These are phyloP conservation scores for Apis cerana DNA, from an alignment of 1,140 invertebrate species.

Conservation along the genomic window DNA sequence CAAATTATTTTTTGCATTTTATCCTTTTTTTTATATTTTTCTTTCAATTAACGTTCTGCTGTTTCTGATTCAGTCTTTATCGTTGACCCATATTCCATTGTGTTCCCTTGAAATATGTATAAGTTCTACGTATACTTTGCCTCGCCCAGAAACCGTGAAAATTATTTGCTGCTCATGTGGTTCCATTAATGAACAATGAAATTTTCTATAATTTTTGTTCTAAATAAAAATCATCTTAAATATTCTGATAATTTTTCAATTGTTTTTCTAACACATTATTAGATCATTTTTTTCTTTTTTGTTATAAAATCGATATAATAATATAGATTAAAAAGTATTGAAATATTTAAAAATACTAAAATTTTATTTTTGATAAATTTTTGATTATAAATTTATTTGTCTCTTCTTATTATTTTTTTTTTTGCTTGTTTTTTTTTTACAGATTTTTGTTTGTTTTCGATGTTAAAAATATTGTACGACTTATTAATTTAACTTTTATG, in stretches of 20 bases:
- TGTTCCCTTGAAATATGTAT: neutral
- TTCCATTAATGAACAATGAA: too few species aligned
- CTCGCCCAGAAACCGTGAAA: neutral
- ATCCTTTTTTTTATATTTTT: neutral
- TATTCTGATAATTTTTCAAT: neutral
- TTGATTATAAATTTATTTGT: too few species aligned
- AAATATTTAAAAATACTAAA: too few species aligned
- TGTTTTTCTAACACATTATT: neutral
- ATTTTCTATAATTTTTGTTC: neutral
- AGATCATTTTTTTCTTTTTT: neutral
- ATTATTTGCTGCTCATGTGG: neutral
- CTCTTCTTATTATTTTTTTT: too few species aligned
- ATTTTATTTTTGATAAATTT: too few species aligned
- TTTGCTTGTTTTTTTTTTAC: too few species aligned
- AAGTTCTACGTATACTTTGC: neutral
- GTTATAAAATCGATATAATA: neutral
- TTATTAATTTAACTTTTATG: too few species aligned
- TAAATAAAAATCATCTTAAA: neutral
- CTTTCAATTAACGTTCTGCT: conserved; percentile 10
- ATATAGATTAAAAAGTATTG: too few species aligned
- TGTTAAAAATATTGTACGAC: too few species aligned
- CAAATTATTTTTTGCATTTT: neutral
- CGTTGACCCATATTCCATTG: conserved; percentile 33
- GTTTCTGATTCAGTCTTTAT: conserved; percentile 28
- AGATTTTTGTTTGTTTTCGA: too few species aligned